Evolutionary conservation across 92 coral and sea anemone species (phyloP).

Genomic region (Epizoanthus rinbou): DNA sequence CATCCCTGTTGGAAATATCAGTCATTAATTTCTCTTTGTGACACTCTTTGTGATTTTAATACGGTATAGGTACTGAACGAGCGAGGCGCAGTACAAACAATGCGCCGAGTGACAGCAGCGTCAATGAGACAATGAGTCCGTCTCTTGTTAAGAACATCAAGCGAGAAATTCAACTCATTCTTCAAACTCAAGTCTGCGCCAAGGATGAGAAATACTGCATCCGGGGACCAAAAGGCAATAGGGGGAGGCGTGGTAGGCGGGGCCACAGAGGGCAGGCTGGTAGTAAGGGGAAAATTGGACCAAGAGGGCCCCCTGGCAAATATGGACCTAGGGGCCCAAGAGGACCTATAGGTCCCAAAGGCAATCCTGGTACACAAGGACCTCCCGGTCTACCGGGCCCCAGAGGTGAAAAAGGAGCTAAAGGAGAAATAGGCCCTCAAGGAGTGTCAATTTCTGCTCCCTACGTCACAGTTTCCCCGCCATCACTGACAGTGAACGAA

Average conservation of each 20-base stretch:
- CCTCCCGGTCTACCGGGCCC: slow-evolving; percentile 62
- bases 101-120: not conserved
- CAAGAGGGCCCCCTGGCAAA: slow-evolving; percentile 57
- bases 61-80: slow-evolving; percentile 1
- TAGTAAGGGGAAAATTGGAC: slow-evolving; percentile 52
- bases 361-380: slow-evolving; percentile 50
- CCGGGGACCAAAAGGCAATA: slow-evolving; percentile 65
- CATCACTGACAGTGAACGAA: slow-evolving; percentile 47
- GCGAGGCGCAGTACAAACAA: not conserved
- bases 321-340: slow-evolving; percentile 59
- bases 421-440: slow-evolving; percentile 61
- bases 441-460: slow-evolving; percentile 61
- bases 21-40: no score
- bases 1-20: no score
- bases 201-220: slow-evolving; percentile 61
- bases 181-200: slow-evolving; percentile 59
- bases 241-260: slow-evolving; percentile 61
- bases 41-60: no score
- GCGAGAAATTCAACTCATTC: slow-evolving; percentile 44
- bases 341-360: slow-evolving; percentile 52
- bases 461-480: slow-evolving; percentile 48
- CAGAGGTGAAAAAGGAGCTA: slow-evolving; percentile 54
- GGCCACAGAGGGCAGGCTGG: slow-evolving; percentile 65
- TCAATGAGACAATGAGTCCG: not conserved
- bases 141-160: slow-evolving; percentile 23